phyloP scores from a whole-genome alignment of 2,888 invertebrate genomes.

The Eupithecia insigniata region DNA sequence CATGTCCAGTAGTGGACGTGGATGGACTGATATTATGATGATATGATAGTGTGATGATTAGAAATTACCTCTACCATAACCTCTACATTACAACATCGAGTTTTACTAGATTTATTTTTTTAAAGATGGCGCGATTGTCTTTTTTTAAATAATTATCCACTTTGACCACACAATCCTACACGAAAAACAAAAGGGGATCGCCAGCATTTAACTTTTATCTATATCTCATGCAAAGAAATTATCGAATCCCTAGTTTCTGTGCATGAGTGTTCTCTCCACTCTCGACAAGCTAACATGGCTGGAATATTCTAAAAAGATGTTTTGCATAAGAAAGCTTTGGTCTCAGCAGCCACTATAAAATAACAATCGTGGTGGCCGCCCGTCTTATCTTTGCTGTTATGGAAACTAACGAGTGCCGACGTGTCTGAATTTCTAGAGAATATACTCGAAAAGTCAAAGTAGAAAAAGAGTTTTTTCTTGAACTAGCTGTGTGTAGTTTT shows the following conservation, averaged over 20 bases:
- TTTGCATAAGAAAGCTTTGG: conserved; percentile 37
- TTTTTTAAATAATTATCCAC: too few species aligned
- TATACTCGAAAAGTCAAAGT: not conserved
- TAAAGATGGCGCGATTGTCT: too few species aligned
- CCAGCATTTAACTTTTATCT: too few species aligned
- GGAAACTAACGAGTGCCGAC: conserved; percentile 8
- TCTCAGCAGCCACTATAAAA: conserved; percentile 36
- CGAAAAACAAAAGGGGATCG: too few species aligned
- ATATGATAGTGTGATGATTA: too few species aligned
- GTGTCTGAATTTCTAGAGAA: conserved; percentile 11
- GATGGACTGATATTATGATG: too few species aligned
- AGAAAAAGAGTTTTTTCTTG: not conserved
- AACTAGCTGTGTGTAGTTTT: not conserved
- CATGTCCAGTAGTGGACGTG: too few species aligned
- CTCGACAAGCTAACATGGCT: conserved; percentile 1
- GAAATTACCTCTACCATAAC: too few species aligned
- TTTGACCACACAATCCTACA: too few species aligned
- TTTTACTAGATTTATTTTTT: too few species aligned
- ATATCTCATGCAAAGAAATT: not conserved
- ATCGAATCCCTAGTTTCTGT: not conserved
- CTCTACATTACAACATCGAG: too few species aligned
- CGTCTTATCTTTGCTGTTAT: conserved; percentile 13
- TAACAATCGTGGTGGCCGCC: conserved; percentile 15
- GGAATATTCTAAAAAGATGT: conserved; percentile 21
- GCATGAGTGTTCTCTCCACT: not conserved